Conservation (phyloP, 2,113 vertebrate species). For the Ovis aries region DNA sequence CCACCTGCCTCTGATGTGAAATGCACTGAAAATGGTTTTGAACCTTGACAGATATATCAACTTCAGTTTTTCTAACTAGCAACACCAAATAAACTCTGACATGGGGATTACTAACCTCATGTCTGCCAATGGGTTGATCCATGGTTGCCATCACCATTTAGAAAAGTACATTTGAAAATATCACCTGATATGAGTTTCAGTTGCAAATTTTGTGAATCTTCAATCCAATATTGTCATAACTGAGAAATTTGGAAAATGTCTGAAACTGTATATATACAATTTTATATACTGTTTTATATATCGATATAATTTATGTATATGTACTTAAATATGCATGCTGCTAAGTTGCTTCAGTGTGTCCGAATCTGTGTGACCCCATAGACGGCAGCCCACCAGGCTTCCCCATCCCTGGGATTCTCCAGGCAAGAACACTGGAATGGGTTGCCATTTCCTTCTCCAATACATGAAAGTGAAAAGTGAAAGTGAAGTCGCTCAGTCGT, state of each 20-base stretch:
- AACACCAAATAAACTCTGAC: background rate
- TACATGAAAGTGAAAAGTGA: too few species aligned
- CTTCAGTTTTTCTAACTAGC: background rate
- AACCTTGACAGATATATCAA: background rate
- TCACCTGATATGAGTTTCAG: background rate
- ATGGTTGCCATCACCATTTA: background rate
- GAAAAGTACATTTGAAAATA: background rate
- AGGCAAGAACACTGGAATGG: too few species aligned
- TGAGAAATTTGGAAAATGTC: background rate
- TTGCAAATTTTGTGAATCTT: background rate
- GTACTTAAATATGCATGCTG: background rate
- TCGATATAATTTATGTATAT: too few species aligned
- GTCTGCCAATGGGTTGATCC: background rate
- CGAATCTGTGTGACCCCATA: too few species aligned
- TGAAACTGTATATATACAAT: background rate
- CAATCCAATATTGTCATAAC: background rate
- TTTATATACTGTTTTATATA: background rate
- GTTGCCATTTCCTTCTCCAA: too few species aligned
- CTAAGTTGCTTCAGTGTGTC: too few species aligned
- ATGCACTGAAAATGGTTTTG: background rate
- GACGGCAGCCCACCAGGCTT: too few species aligned
- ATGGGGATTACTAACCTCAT: background rate
- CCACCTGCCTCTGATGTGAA: background rate
- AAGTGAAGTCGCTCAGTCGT: too few species aligned
- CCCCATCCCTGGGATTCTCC: too few species aligned